Conservation (phyloP, 1,140 invertebrate genomes). For the Diachasmimorpha longicaudata region DNA sequence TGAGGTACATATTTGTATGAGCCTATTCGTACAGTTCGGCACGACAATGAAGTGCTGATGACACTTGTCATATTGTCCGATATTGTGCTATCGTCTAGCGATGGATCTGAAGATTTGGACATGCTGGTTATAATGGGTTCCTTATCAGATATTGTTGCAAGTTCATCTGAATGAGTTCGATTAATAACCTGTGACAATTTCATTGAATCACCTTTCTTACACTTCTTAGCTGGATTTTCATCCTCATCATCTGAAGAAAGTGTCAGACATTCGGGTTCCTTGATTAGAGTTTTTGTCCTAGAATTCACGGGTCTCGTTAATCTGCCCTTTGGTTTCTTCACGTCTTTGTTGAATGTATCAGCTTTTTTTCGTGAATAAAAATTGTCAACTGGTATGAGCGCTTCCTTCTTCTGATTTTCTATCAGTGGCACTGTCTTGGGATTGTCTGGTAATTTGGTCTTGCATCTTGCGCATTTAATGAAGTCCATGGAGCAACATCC, state of each 20-base stretch:
- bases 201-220: not conserved
- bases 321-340: conserved; percentile 37
- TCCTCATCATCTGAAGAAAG: conserved; percentile 61
- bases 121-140: conserved; percentile 63
- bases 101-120: conserved; percentile 6
- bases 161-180: conserved; percentile 37
- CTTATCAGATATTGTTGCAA: conserved; percentile 55
- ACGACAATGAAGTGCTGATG: conserved; percentile 65
- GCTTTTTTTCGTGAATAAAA: conserved; percentile 49
- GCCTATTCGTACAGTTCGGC: conserved; percentile 79
- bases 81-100: not conserved
- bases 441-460: conserved; percentile 62
- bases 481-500: conserved; percentile 76
- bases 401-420: conserved; percentile 38
- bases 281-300: conserved; percentile 36
- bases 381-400: conserved; percentile 42
- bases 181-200: conserved; percentile 18
- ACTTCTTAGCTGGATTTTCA: not conserved
- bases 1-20: conserved; percentile 76
- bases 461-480: conserved; percentile 73
- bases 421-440: conserved; percentile 57
- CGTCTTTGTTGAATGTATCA: conserved; percentile 33
- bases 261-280: conserved; percentile 58
- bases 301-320: conserved; percentile 21
- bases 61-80: conserved; percentile 44